A percentile compares a stretch with the other conserved stretches of the same genome.
Conservation (phyloP, 2,113 vertebrate genomes). For the Catharus bicknelli region DNA sequence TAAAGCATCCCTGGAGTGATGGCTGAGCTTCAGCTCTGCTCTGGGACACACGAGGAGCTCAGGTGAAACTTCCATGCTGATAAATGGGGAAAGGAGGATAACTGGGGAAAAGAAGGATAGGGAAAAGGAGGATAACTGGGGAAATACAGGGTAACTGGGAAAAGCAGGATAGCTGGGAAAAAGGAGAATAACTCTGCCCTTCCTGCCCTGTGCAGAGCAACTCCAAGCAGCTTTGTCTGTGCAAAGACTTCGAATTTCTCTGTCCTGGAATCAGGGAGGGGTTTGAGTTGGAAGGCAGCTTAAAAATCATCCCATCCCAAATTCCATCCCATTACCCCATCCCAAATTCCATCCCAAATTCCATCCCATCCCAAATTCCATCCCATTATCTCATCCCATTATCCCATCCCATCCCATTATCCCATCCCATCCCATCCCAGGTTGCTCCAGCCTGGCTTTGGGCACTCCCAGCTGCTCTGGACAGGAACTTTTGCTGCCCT, state of each 20-base stretch:
- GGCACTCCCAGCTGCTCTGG: rapidly evolving
- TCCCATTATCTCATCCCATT: too few relatives aligned
- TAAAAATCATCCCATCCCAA: not conserved
- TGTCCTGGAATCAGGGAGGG: not conserved
- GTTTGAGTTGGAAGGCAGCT: not conserved
- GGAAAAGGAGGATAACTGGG: too few relatives aligned
- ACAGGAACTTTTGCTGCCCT: not conserved
- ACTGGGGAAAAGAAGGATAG: not conserved
- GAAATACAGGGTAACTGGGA: too few relatives aligned
- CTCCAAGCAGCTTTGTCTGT: not conserved
- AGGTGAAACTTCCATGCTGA: constrained; percentile 8
- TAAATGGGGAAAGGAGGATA: too few relatives aligned
- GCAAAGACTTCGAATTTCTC: too few relatives aligned
- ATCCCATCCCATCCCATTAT: not conserved
- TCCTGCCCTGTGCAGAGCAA: not conserved
- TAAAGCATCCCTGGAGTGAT: not conserved
- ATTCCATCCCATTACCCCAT: not conserved
- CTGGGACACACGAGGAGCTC: not conserved
- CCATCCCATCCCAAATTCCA: too few relatives aligned
- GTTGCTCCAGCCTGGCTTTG: not conserved
- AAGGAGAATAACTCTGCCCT: rapidly evolving
- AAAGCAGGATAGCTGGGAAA: not conserved
- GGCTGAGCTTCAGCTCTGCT: not conserved
- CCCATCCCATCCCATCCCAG: not conserved
- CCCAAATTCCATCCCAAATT: not conserved